Evolutionary conservation across 2,113 vertebrate genomes (phyloP), one percentile per base, ranked within the genome.

Genomic region (Myotis yumanensis): DNA sequence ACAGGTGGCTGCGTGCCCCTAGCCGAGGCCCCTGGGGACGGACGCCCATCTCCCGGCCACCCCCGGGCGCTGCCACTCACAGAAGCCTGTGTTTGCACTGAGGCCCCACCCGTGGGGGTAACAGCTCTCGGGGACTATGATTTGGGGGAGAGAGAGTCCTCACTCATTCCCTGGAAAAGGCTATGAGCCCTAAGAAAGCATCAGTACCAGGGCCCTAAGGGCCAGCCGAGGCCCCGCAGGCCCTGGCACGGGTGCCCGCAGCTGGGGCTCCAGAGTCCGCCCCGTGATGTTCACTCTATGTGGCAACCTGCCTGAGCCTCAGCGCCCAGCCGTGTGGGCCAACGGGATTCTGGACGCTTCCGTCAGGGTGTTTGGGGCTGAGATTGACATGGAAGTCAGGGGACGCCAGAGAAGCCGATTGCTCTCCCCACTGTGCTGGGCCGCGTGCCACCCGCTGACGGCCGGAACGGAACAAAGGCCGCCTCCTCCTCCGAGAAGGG

Each of bases 281-380:
- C 71, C 59, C 12, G 6, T 4, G 64, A 25, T 0, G 7, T 43
- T 22, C 12, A 4, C 2, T 17, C 15, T 9, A 0, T 0, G 0
- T 3, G 62, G 35, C 66, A 15, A 2, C 72, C 28, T 15, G 28
- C 23, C 4, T 10, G 18, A 7, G 79, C 57, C 37, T 6, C 1
- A 3, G 35, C 23, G 11, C 35, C 37, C 46, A 16, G 11, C 3
- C 8, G 1, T 2, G 8, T 7, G 12, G n/a, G 32, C 46, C 4
- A 14, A 17, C 12, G 1, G 20, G 15, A 23, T 68, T 83, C 46
- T 30, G 28, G 32, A 15, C 32, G 51, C 15, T 22, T 37, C 37
- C 30, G 11, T 0, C 23, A 10, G 35, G 1, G 23, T 14, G 9
- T 43, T 59, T 85, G 1, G 18, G 16, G 37, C 43, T 48, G 71